A percentile compares a stretch with the other conserved stretches of the same genome.
Evolutionary conservation across 2,797 vertebrate genomes (phyloP).

Genomic region (Morus bassanus): DNA sequence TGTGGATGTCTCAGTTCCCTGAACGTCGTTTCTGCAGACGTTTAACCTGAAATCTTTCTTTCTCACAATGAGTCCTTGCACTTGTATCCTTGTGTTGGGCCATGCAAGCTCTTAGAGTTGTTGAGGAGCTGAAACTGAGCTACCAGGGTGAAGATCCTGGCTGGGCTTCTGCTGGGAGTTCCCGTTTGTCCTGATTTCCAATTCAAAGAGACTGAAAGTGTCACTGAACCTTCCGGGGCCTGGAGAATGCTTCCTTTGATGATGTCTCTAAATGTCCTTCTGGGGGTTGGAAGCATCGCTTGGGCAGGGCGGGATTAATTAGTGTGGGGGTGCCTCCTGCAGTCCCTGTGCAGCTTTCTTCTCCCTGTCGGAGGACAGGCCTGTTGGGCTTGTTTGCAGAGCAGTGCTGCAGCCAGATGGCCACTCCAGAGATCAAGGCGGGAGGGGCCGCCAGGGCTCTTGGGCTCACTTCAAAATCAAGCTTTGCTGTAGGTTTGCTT

Average conservation of each 20-base stretch:
- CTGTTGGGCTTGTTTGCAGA: conserved; percentile 10
- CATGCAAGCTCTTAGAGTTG: background rate
- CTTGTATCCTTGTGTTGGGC: background rate
- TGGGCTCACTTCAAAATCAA: background rate
- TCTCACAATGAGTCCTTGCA: background rate
- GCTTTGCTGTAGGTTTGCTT: background rate
- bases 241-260: conserved; percentile 49
- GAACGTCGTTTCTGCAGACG: background rate
- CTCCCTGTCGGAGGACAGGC: background rate
- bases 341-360: background rate
- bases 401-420: conserved; percentile 41
- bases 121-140: background rate
- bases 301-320: conserved; percentile 25
- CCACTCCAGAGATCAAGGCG: background rate
- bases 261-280: conserved; percentile 22
- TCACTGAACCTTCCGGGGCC: conserved; percentile 25
- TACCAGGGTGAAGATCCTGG: background rate
- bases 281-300: background rate
- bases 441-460: background rate
- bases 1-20: background rate
- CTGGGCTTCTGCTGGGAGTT: conserved; percentile 37
- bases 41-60: background rate
- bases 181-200: conserved; percentile 55
- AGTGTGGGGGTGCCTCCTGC: background rate
- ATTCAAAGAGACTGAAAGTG: conserved; percentile 53